Evolutionary conservation across 2,888 invertebrate species (phyloP), one percentile per base, ranked within the genome.

Genomic region (Sympetrum striolatum): DNA sequence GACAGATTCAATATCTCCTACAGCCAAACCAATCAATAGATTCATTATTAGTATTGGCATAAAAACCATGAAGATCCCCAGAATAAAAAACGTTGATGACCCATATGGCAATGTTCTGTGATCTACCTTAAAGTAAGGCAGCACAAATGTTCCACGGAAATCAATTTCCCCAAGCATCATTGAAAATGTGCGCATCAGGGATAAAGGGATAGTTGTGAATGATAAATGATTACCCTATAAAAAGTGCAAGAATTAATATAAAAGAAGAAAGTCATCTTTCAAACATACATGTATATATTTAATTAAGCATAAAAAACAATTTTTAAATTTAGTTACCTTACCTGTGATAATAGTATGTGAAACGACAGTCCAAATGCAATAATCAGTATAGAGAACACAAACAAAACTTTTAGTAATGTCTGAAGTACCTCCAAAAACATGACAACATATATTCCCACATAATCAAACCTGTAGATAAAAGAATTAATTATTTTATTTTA

Each of bases 1-100:
- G 0, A 98, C 98, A 35, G 97, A 97, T 93, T 98, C 98, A 92
- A 98, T 98, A 93, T 98, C 98, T 0, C 98, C 98, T 91, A 98
- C 98, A 80, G 98, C 98, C 95, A 98, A 96, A 96, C 97, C 98
- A 93, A 98, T 98, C 91, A 98, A 96, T 90, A 98, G 94, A 93
- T 98, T 98, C 97, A 98, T 98, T 92, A 98, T 94, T n/a, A 98
- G 94, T 93, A 98, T 98, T 2, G 98, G 98, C 98, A 98, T 98
- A 64, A 98, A 94, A 8, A 98, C 96, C 96, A 98, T 97, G 93
- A 98, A 98, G 18, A 97, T 93, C 15, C 96, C 96, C 14, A 98
- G 95, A 91, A 98, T 96, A 82, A 97, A 93, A 93, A 97, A 97
- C 0, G 97, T 96, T 0, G 97, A 96, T 90, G 96, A 94, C 5